Base-by-base conservation (phyloP, 2,797 vertebrate species). In the Danio albolineatus region DNA sequence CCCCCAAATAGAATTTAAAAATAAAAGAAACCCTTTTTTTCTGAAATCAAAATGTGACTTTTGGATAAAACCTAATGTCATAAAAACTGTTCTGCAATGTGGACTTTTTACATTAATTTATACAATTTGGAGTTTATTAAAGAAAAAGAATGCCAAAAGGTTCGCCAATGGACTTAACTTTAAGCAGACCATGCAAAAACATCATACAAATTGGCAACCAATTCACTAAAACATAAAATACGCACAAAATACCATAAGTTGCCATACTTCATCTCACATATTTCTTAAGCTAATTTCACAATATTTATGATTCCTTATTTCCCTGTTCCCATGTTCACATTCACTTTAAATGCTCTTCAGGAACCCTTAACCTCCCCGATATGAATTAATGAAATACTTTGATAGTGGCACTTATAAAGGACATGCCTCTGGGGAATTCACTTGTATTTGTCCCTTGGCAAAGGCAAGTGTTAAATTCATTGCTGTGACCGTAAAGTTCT, bases 401-500 rank as follows among this genome's bases (percentile, higher is more conserved):
- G 39, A 57, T 28, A 36, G 51, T 56, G 69, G n/a, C 12, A 8
- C 48, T 65, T 73, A 65, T 72, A 79, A 79, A 71, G 66, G 76
- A 70, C 46, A 79, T 49, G 54, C 56, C 19, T 56, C 48, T 64
- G 16, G 72, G 38, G 46, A 79, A 75, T 60, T 78, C 61, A 70
- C 69, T 60, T 46, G 70, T 82, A 69, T 79, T 78, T 53, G 64
- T 76, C 59, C 53, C 73, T 66, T 72, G 64, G 76, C 73, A 70
- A 49, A 28, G 28, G 57, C 28, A 83, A 79, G 71, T 72, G 82
- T 53, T 79, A 79, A 72, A 79, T 83, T 66, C 53, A 67, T 79
- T 48, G 71, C 57, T n/a, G 53, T 43, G 57, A 48, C 60, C 36
- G 72, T 71, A 49, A 80, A 71, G 65, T 36, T 64, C 81, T 83